Evolutionary conservation across 2,888 invertebrate genomes (phyloP).

Genomic region (Netelia fuscicornis): DNA sequence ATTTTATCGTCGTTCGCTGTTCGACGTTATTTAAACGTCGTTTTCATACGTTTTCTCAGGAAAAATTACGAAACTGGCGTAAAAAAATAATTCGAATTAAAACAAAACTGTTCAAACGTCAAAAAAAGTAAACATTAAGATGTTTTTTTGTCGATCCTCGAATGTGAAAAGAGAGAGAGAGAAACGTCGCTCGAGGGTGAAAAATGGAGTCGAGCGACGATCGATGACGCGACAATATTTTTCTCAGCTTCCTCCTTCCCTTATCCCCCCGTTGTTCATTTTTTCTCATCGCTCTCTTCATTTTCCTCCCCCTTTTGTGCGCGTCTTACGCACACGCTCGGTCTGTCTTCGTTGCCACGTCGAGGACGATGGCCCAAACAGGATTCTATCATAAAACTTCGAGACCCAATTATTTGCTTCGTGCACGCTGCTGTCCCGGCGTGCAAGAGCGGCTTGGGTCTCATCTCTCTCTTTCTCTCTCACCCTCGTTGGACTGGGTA

Average conservation of each 20-base stretch:
- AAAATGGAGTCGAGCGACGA: constrained; percentile 23
- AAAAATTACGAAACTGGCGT: no score
- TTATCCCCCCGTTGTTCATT: not conserved
- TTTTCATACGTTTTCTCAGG: no score
- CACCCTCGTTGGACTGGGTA: constrained; percentile 63
- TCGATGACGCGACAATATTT: constrained; percentile 42
- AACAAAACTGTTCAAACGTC: not conserved
- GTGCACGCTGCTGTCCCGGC: constrained; percentile 56
- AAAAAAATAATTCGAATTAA: no score
- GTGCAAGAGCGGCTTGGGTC: constrained; percentile 37
- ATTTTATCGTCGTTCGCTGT: not conserved
- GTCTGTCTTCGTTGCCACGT: constrained; percentile 27
- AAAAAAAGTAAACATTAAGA: not conserved
- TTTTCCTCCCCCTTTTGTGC: not conserved
- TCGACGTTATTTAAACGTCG: not conserved
- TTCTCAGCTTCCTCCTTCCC: constrained; percentile 1
- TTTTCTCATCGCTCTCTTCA: constrained; percentile 8
- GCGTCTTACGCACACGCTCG: constrained; percentile 12
- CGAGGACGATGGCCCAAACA: constrained; percentile 52
- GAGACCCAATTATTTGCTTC: constrained; percentile 69
- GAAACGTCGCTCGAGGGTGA: constrained; percentile 25
- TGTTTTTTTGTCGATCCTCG: not conserved
- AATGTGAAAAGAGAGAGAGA: constrained; percentile 10
- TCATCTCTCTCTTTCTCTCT: constrained; percentile 19
- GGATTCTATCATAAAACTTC: constrained; percentile 68